These are phyloP conservation scores for Seriola rivoliana DNA, from an alignment of 2,113 vertebrate species.

Conservation along the genomic window DNA sequence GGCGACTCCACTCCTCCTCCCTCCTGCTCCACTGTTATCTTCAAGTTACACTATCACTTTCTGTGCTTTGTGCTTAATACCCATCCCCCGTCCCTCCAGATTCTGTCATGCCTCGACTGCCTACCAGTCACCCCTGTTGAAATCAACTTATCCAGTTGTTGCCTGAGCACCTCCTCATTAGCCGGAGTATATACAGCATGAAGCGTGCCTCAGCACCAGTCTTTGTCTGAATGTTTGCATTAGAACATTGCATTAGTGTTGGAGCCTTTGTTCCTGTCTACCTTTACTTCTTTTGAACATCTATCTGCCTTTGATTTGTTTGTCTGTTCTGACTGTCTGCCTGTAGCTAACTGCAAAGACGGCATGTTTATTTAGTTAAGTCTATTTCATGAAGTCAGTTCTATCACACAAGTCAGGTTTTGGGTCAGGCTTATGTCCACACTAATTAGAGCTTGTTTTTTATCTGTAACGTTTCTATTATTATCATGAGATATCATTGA, in stretches of 20 bases:
- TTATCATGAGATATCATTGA: neutral
- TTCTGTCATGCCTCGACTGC: neutral
- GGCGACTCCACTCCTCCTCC: neutral
- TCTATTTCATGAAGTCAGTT: neutral
- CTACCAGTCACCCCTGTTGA: neutral
- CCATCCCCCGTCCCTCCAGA: neutral
- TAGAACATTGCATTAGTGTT: neutral
- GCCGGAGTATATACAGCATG: neutral
- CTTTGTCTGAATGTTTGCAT: neutral
- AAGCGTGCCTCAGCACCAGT: neutral
- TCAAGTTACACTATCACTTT: neutral
- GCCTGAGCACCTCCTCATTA: neutral
- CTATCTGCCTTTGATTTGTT: slow-evolving; percentile 12
- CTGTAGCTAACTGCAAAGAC: neutral
- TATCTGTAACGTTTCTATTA: neutral
- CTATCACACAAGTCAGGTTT: neutral
- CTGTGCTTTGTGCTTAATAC: neutral
- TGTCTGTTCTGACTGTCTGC: neutral
- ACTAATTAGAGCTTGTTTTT: neutral
- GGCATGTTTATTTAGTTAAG: neutral
- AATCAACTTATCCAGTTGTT: neutral
- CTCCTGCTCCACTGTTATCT: neutral
- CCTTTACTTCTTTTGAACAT: slow-evolving; percentile 9
- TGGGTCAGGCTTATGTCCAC: neutral
- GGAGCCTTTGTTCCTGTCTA: neutral